These are phyloP conservation scores for Amazona finschi DNA, from an alignment of 2,797 vertebrate species.

Conservation along the genomic window DNA sequence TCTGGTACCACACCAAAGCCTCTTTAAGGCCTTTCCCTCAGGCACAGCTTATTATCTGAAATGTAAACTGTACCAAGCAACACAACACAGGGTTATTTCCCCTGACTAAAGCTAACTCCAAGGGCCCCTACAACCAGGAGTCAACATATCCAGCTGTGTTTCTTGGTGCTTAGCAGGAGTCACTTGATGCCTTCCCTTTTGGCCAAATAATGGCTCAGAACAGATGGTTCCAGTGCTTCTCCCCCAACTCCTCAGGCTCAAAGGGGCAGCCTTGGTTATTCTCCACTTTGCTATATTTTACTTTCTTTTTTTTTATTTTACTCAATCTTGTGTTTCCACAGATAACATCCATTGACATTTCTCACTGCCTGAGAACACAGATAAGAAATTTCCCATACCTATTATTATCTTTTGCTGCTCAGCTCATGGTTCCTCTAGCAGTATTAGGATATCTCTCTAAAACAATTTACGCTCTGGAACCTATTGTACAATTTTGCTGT, in stretches of 20 bases:
- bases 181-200: neutral
- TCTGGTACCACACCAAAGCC: neutral
- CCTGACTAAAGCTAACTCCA: neutral
- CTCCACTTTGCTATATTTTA: neutral
- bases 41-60: conserved; percentile 2
- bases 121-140: neutral
- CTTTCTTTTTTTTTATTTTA: neutral
- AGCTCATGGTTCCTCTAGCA: conserved; percentile 1
- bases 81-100: neutral
- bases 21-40: neutral
- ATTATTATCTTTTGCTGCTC: conserved; percentile 28
- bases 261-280: neutral
- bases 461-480: neutral
- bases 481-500: neutral
- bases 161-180: neutral
- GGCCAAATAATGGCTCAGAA: neutral
- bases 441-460: neutral
- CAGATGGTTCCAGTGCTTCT: neutral
- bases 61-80: neutral
- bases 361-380: conserved; percentile 22
- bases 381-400: conserved; percentile 48
- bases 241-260: neutral
- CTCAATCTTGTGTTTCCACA: conserved; percentile 26
- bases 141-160: rapidly evolving
- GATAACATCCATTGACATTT: conserved; percentile 57